Conservation (phyloP, 2,888 invertebrate genomes). For the Caenorhabditis japonica region DNA sequence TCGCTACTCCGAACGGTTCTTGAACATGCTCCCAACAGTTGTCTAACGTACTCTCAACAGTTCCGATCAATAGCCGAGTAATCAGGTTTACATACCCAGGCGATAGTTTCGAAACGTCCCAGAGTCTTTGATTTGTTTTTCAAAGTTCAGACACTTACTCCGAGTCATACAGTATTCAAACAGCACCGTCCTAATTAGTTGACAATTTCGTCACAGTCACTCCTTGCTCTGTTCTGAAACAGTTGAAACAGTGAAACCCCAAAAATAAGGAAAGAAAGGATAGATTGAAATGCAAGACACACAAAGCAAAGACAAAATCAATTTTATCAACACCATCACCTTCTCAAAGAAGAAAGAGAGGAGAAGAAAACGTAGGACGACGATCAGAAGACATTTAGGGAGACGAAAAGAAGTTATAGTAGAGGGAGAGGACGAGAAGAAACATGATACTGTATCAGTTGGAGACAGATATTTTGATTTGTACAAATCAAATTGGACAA, state of each 20-base stretch:
- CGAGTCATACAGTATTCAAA: slow-evolving; percentile 39
- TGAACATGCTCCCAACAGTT: too few species aligned
- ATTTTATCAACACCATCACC: slow-evolving; percentile 11
- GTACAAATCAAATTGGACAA: slow-evolving; percentile 30
- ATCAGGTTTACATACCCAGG: too few species aligned
- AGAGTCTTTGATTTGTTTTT: not conserved
- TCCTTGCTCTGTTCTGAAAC: not conserved
- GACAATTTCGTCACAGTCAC: not conserved
- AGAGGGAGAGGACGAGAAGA: slow-evolving; percentile 1
- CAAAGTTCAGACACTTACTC: slow-evolving; percentile 21
- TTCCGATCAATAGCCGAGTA: too few species aligned
- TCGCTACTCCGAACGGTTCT: too few species aligned
- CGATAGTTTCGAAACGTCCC: too few species aligned
- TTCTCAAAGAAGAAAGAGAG: slow-evolving; percentile 9
- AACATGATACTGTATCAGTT: slow-evolving; percentile 38
- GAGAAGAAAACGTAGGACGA: slow-evolving; percentile 14
- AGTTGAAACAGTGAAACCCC: not conserved
- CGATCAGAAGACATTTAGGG: slow-evolving; percentile 1
- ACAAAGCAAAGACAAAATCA: slow-evolving; percentile 23
- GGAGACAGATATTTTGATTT: slow-evolving; percentile 36
- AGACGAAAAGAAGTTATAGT: slow-evolving; percentile 1
- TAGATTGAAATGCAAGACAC: too few species aligned
- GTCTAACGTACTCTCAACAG: too few species aligned
- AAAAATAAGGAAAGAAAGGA: slow-evolving; percentile 3
- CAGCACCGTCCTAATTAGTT: too few species aligned